Evolutionary conservation across 2,797 vertebrate species (phyloP).

Genomic region (Diplodus sargus): DNA sequence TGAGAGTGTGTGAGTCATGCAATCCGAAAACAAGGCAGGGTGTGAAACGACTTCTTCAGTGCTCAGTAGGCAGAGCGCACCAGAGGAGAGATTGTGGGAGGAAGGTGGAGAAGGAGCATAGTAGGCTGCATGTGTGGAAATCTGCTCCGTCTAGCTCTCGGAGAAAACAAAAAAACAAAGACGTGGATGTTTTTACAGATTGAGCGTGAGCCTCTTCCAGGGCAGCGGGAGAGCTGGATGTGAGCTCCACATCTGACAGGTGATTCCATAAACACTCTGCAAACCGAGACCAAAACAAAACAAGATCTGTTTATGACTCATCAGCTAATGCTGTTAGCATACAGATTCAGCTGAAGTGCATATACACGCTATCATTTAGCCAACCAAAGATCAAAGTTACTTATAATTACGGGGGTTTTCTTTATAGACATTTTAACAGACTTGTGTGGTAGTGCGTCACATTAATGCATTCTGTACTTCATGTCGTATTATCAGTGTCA

Average conservation of each 20-base stretch:
- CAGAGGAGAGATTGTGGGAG: conserved; percentile 61
- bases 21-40: conserved; percentile 64
- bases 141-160: conserved; percentile 50
- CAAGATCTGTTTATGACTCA: conserved; percentile 25
- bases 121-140: conserved; percentile 48
- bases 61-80: conserved; percentile 56
- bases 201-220: conserved; percentile 23
- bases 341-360: not conserved
- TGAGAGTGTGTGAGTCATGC: conserved; percentile 69
- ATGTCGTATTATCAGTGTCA: not conserved
- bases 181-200: conserved; percentile 37
- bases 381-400: not conserved
- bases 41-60: conserved; percentile 66
- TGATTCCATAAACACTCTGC: conserved; percentile 28
- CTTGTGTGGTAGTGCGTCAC: not conserved
- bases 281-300: conserved; percentile 7
- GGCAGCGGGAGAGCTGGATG: conserved; percentile 23
- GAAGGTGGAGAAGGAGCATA: conserved; percentile 52
- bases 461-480: not conserved
- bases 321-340: conserved; percentile 7
- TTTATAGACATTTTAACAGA: not conserved
- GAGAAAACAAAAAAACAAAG: conserved; percentile 1
- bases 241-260: conserved; percentile 34
- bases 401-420: too few species aligned
- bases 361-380: conserved; percentile 3